Evolutionary conservation across 2,113 vertebrate species (phyloP), one percentile per base, ranked within the genome.

Genomic region (Rhizomys pruinosus): DNA sequence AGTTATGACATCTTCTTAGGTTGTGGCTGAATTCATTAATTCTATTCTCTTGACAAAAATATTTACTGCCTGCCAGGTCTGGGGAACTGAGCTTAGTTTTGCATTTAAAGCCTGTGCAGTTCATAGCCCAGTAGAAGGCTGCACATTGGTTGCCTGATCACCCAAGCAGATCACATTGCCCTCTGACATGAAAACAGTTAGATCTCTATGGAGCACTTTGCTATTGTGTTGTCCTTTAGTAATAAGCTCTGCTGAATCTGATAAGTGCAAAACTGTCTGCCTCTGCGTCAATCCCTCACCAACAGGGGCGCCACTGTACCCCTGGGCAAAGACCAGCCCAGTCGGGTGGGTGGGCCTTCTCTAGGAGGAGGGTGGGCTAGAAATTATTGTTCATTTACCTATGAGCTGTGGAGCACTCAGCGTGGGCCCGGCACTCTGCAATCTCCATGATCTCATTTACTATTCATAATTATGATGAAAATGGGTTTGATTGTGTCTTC

Each of bases 221-320:
- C 55, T 89, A 19, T 69, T 89, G 59, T 84, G 47, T 52, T 52
- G 47, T 52, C 6, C 11, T 81, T 96, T 92, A 76, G 27, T 69
- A 88, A 68, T 52, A 82, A 95, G 17, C 8, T 9, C 64, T 42
- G 68, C 57, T 90, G 73, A 87, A 78, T 59, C 64, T 27, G 37
- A 64, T 57, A 84, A 7, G 34, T 63, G 34, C 25, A 44, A 76
- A 25, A 9, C 29, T 44, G 47, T 47, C 66, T 52, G 20, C 55
- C 52, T 96, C 80, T 32, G 25, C 7, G 8, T 34, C 64, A 61
- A 23, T 27, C 68, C 72, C 81, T 95, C 1, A 1, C 42, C 77
- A 89, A 64, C 59, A 93, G 81, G 52, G 82, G 55, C 23, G 12
- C 69, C 32, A 37, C 34, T 39, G 20, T 37, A 63, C 73, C 15